Evolutionary conservation across 2,797 vertebrate species (phyloP).

Genomic region (Acestrorhynchus altus): DNA sequence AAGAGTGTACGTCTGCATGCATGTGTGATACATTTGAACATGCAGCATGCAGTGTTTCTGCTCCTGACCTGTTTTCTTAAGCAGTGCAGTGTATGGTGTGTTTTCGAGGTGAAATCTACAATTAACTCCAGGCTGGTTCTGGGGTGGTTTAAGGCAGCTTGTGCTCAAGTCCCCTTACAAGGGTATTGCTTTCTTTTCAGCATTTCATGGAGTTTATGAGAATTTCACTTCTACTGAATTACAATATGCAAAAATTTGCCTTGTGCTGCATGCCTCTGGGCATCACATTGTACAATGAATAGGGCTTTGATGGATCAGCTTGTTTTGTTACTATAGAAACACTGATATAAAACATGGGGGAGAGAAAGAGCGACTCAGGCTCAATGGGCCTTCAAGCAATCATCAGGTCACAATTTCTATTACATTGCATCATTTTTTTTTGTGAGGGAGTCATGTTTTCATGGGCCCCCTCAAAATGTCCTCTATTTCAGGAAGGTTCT

Average conservation of each 20-base stretch:
- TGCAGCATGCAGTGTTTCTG: not conserved
- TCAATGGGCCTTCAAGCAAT: constrained; percentile 12
- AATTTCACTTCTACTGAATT: constrained; percentile 34
- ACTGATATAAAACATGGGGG: not conserved
- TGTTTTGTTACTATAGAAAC: constrained; percentile 55
- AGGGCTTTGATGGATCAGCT: constrained; percentile 25
- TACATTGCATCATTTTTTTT: constrained; percentile 37
- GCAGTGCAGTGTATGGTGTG: not conserved
- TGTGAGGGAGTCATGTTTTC: not conserved
- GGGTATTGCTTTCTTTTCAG: constrained; percentile 2
- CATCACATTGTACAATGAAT: constrained; percentile 1
- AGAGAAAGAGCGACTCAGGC: not conserved
- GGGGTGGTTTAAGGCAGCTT: constrained; percentile 7
- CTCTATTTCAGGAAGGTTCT: constrained; percentile 24
- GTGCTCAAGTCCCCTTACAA: constrained; percentile 21
- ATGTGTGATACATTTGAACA: not conserved
- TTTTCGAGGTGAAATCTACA: not conserved
- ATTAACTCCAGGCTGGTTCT: constrained; percentile 27
- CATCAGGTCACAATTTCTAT: constrained; percentile 38
- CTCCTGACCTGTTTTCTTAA: not conserved
- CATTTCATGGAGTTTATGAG: constrained; percentile 27
- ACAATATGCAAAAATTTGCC: constrained; percentile 27
- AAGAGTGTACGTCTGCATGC: too few species aligned
- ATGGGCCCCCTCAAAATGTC: constrained; percentile 9
- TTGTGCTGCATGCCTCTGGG: not conserved